Conservation (phyloP, 2,888 invertebrate species). For the Molanna angustata region DNA sequence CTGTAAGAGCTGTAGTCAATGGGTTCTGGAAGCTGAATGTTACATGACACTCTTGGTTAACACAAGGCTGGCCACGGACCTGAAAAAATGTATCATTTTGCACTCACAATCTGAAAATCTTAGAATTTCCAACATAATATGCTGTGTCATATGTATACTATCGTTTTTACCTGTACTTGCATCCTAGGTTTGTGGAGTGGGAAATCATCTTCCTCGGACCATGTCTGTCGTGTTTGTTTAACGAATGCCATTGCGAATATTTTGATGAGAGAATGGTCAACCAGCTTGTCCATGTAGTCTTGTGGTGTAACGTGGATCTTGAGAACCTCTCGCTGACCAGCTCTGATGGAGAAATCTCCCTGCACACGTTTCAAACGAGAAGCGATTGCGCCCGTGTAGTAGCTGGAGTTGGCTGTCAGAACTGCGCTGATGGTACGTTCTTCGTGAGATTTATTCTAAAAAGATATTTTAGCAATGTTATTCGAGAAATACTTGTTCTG, state of each 20-base stretch:
- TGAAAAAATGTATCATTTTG: slow-evolving; percentile 32
- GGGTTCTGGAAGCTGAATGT: slow-evolving; percentile 68
- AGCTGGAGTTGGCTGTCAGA: slow-evolving; percentile 62
- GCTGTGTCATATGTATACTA: not conserved
- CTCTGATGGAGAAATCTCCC: slow-evolving; percentile 59
- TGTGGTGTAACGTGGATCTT: slow-evolving; percentile 61
- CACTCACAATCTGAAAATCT: not conserved
- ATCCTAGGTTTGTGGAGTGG: slow-evolving; percentile 65
- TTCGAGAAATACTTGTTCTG: too few relatives aligned
- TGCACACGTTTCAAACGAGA: slow-evolving; percentile 61
- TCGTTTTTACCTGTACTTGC: slow-evolving; percentile 60
- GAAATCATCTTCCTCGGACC: slow-evolving; percentile 73
- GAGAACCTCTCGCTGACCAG: slow-evolving; percentile 61
- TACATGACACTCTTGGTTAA: slow-evolving; percentile 54
- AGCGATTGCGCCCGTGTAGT: slow-evolving; percentile 66
- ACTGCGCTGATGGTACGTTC: slow-evolving; percentile 62
- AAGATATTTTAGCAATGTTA: slow-evolving; percentile 16
- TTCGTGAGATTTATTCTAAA: slow-evolving; percentile 61
- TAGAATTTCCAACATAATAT: not conserved
- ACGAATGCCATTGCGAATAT: slow-evolving; percentile 71
- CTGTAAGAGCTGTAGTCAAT: slow-evolving; percentile 58
- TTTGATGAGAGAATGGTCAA: slow-evolving; percentile 69
- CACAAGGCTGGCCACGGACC: slow-evolving; percentile 51
- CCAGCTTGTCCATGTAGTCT: slow-evolving; percentile 68
- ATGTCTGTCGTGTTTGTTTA: slow-evolving; percentile 69